Evolutionary conservation across 2,797 vertebrate species (phyloP), one percentile per base, ranked within the genome.

Genomic region (Vireo griseus): DNA sequence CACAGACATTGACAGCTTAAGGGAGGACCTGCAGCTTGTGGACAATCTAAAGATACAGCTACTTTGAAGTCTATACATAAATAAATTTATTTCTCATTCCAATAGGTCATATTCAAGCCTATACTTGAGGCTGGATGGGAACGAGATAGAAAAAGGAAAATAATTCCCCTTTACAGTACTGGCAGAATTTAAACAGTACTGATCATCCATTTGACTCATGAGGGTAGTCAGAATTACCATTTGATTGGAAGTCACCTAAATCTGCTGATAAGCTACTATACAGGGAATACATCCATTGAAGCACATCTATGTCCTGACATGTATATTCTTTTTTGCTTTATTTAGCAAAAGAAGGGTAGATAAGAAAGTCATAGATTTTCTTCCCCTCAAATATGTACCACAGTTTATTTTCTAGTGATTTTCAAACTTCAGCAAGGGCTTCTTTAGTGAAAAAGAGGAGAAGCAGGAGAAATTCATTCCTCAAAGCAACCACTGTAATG

Each of bases 81-180:
- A 48, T 29, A 84, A 51, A 92, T 11, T 5, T 26, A 44, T 69
- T 57, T 48, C 13, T 74, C 86, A 22, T 45, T 69, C 17, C 31
- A 65, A 1, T 33, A 68, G 61, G 25, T 29, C 22, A 57, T 22
- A 73, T 25, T 91, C 19, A 76, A 57, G 16, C 6, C 51, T 65
- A 37, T 20, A 57, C 22, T 31, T 33, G 80, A 68, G 17, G 42
- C 18, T 65, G 11, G 13, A 80, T 35, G 14, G 6, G 37, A 37
- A 81, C 2, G 0, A 58, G 37, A 68, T 16, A 17, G 12, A 33
- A 31, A 66, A 33, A 2, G 1, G 4, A 0, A 4, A 33, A 40
- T 52, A 20, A 15, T 21, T 20, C 14, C 7, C 12, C 7, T 35
- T 35, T 54, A 33, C 4, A 76, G 16, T 58, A 72, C 10, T n/a